Evolutionary conservation across 2,797 vertebrate genomes (phyloP).

Genomic region (Orientallactaga sibirica): DNA sequence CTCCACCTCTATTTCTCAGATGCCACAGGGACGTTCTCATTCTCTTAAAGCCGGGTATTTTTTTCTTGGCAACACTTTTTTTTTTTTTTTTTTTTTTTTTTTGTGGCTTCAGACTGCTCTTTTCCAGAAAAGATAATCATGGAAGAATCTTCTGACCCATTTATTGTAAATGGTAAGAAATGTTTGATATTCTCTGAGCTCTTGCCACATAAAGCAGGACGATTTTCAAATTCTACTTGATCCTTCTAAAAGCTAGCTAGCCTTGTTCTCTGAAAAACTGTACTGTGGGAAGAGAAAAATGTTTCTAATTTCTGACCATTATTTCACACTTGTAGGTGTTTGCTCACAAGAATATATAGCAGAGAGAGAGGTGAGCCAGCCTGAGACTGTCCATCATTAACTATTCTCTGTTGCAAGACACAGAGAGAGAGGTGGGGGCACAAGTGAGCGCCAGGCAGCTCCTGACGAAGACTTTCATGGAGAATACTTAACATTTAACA

Average conservation of each 20-base stretch:
- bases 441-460: too few relatives aligned
- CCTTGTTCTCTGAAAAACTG: conserved; percentile 66
- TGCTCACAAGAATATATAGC: conserved; percentile 26
- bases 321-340: neutral
- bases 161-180: conserved; percentile 79
- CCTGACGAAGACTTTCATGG: neutral
- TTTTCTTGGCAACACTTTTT: neutral
- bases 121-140: conserved; percentile 64
- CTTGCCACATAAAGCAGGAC: conserved; percentile 53
- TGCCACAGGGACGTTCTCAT: conserved; percentile 1
- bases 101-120: conserved; percentile 48
- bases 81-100: conserved; percentile 63
- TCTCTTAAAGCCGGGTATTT: conserved; percentile 1
- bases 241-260: conserved; percentile 71
- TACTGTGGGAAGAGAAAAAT: conserved; percentile 17
- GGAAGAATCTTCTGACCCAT: conserved; percentile 76
- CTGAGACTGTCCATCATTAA: neutral
- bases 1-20: conserved; percentile 29
- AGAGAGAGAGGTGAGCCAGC: neutral
- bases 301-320: conserved; percentile 54
- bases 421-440: neutral
- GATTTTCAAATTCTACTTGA: conserved; percentile 80
- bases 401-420: neutral
- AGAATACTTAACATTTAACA: neutral
- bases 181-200: conserved; percentile 74